Conservation (phyloP, 2,888 invertebrate species). For the Euspilapteryx auroguttella region DNA sequence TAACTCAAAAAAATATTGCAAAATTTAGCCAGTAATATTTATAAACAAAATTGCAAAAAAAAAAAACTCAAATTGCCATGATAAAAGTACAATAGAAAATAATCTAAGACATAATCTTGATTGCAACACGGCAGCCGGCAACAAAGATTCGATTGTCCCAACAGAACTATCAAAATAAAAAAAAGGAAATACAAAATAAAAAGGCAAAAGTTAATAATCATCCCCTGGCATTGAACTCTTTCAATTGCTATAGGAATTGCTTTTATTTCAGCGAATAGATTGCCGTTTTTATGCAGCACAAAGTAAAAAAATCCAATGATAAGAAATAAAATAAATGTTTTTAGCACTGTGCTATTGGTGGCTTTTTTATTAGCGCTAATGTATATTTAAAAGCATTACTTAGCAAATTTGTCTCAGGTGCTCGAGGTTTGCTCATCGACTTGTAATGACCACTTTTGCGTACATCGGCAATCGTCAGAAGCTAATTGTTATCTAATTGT, state of each 20-base stretch:
- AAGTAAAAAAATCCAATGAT: too few species aligned
- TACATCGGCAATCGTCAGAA: conserved; percentile 18
- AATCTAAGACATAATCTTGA: conserved; percentile 55
- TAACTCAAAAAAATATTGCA: too few species aligned
- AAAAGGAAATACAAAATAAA: conserved; percentile 30
- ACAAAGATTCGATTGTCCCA: conserved; percentile 44
- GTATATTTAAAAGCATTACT: conserved; percentile 32
- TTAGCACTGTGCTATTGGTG: too few species aligned
- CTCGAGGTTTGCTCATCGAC: conserved; percentile 22
- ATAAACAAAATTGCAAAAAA: conserved; percentile 36
- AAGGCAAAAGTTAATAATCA: conserved; percentile 43
- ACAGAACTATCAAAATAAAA: too few species aligned
- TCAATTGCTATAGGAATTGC: too few species aligned
- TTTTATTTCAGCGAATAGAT: too few species aligned
- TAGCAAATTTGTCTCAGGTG: conserved; percentile 23
- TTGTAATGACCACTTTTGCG: conserved; percentile 27
- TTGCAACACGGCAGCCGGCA: conserved; percentile 44
- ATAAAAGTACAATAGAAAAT: conserved; percentile 38
- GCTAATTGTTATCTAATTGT: too few species aligned
- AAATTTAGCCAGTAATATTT: too few species aligned
- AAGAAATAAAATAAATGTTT: too few species aligned
- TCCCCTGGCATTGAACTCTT: conserved; percentile 47
- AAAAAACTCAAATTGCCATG: conserved; percentile 36
- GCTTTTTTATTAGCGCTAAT: conserved; percentile 24
- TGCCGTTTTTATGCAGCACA: too few species aligned